Base-by-base conservation (phyloP, 2,888 invertebrate genomes). In the Epistrophe grossulariae region DNA sequence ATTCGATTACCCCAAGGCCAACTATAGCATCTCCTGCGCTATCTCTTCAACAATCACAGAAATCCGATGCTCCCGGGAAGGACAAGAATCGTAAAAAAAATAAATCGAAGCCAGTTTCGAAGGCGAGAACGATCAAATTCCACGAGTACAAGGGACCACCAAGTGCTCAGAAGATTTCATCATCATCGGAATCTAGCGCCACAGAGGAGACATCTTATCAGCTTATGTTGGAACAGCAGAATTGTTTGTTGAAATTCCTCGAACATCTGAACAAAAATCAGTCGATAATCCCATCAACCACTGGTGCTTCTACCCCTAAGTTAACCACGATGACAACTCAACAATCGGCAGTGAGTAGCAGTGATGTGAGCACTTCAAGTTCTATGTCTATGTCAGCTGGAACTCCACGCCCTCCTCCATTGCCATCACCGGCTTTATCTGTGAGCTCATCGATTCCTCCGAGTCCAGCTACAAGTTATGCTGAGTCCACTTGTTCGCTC, bases 141-240 rank as follows among this genome's bases (percentile, higher is more conserved):
- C 99, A 99, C 93, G 99, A 99, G 93, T 98, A 98, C 93, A 98
- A 98, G 93, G 98, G 98, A 48, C 98, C 98, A 38, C 98, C 98
- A 88, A 97, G 96, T 93, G 92, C 92, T 9, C 97, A 97, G 90
- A 94, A 95, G 70, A 94, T 94, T 57, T 94, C 94, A 6, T 92
- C 92, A 64, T 94, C 94, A 24, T 94, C 95, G 13, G 94, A 94
- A 13, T 92, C 91, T 85, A 74, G 89, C 38, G 90, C 90, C 66
- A 89, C 91, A 31, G 92, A 92, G 74, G 98, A 98, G 93, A 97
- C 97, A 9, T 97, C 97, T 10, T 98, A 98, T 93, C 98, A 98
- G 92, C 93, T 98, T 89, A 94, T 98, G 74, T 94, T 99, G 87
- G 97, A 99, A 91, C 99, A 99, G 91, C 99, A 99, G 92, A 93